A percentile compares a stretch with the other conserved stretches of the same genome.
These are phyloP conservation scores for Anas georgica DNA, from an alignment of 2,797 vertebrate genomes.

Conservation along the genomic window DNA sequence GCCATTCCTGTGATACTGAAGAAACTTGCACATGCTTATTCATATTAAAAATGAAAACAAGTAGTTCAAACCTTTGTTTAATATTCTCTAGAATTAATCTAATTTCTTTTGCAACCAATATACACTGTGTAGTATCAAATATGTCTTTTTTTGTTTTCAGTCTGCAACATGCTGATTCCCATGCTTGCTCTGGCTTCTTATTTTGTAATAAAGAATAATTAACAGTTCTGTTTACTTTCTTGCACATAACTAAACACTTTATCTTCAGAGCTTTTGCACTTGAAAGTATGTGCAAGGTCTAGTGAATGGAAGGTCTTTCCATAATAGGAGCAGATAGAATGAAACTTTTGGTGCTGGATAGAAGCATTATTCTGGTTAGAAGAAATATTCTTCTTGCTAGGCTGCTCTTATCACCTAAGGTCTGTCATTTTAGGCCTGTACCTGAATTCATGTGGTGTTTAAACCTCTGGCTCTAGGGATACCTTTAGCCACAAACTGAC, in stretches of 20 bases:
- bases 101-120: not conserved
- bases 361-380: not conserved
- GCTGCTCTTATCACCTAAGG: not conserved
- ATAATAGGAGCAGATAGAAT: not conserved
- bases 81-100: not conserved
- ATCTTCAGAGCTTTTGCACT: not conserved
- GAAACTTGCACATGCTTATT: not conserved
- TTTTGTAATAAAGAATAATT: not conserved
- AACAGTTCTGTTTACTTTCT: not conserved
- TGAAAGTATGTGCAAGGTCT: accelerated
- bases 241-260: not conserved
- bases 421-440: not conserved
- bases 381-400: not conserved
- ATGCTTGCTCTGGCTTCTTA: not conserved
- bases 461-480: not conserved
- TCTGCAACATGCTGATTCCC: not conserved
- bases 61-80: not conserved
- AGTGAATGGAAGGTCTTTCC: not conserved
- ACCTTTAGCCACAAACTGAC: not conserved
- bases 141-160: not conserved
- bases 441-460: not conserved
- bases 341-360: not conserved
- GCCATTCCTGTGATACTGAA: not conserved
- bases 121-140: not conserved
- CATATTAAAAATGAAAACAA: not conserved